Evolutionary conservation across 2,888 invertebrate genomes (phyloP).

Genomic region (Sphecodes monilicornis): DNA sequence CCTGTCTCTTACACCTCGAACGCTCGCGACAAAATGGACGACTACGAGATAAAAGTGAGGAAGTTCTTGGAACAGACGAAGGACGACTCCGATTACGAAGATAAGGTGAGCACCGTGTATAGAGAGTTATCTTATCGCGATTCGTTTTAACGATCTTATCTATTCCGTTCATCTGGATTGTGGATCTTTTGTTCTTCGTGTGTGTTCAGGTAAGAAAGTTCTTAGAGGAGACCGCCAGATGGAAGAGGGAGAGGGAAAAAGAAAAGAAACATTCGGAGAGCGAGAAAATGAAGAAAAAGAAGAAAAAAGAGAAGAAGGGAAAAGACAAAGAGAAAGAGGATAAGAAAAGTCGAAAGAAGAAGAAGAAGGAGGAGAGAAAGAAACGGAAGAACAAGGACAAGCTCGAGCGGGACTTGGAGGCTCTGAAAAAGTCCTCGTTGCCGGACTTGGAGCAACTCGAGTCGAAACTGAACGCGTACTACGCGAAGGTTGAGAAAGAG

Average conservation of each 20-base stretch:
- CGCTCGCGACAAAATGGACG: conserved; percentile 84
- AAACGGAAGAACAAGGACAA: conserved; percentile 85
- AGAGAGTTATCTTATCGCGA: background rate
- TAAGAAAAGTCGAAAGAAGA: conserved; percentile 85
- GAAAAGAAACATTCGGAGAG: conserved; percentile 90
- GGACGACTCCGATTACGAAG: conserved; percentile 94
- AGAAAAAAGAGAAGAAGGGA: conserved; percentile 90
- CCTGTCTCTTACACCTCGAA: conserved; percentile 84
- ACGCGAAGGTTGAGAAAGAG: conserved; percentile 91
- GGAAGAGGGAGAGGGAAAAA: conserved; percentile 90
- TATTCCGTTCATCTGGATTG: background rate
- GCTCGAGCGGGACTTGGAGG: conserved; percentile 88
- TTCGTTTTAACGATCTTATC: background rate
- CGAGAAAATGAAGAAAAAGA: conserved; percentile 88
- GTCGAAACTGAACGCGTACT: conserved; percentile 91
- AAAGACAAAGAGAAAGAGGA: conserved; percentile 89
- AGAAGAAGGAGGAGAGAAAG: conserved; percentile 88
- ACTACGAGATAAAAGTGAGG: conserved; percentile 90
- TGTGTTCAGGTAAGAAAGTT: conserved; percentile 90
- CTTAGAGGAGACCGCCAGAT: conserved; percentile 92
- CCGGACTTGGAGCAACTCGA: conserved; percentile 91
- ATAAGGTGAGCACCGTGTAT: conserved; percentile 85
- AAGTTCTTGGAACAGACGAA: conserved; percentile 92
- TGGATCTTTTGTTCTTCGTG: background rate
- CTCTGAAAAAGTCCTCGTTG: conserved; percentile 88